Evolutionary conservation across 2,113 vertebrate genomes (phyloP), one percentile per base, ranked within the genome.

Genomic region (Centropus bengalensis): DNA sequence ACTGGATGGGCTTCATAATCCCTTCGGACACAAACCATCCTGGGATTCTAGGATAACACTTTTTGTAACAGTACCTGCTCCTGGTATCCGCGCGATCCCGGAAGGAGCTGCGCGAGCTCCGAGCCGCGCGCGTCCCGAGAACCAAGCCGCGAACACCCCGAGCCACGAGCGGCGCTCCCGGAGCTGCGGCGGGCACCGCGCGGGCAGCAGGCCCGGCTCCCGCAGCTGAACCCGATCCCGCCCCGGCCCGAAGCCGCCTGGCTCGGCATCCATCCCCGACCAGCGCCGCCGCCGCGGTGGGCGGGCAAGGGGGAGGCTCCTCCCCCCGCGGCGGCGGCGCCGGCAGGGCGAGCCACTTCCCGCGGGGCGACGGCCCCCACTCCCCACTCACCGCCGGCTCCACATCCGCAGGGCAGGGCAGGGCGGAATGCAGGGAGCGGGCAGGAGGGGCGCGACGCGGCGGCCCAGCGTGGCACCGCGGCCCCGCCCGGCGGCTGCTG

Each of bases 381-480:
- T 16, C 75, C 54, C 68, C 67, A 97, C 91, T 97, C 95, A 97
- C 97, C 15, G 68, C 75, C 32, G 64, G 73, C 55, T 96, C 86
- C 92, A 77, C 84, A 91, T 94, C 96, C 33, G 71, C 67, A 21
- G 70, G 85, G 89, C 79, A 42, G 69, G 92, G 40, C 33, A 3
- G n/a, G 67, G 11, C 38, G 19, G 30, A 3, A 9, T 10, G 19
- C 69, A 11, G 63, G 16, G 26, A 2, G 21, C 10, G 4, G 33
- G 62, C 5, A 8, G 66, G 22, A 49, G 20, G 9, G 32, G 14
- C 51, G 88, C 88, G n/a, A 17, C n/a, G 30, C 17, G 26, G 16
- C 42, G 9, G 26, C 54, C 76, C 33, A 8, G 11, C 47, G 27
- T 15, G 55, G 8, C 70, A 12, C 51, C 51, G 67, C 82, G 36